A percentile compares a stretch with the other conserved stretches of the same genome.
phyloP scores from a whole-genome alignment of 1,140 invertebrate genomes.

The Drosophila micromelanica region DNA sequence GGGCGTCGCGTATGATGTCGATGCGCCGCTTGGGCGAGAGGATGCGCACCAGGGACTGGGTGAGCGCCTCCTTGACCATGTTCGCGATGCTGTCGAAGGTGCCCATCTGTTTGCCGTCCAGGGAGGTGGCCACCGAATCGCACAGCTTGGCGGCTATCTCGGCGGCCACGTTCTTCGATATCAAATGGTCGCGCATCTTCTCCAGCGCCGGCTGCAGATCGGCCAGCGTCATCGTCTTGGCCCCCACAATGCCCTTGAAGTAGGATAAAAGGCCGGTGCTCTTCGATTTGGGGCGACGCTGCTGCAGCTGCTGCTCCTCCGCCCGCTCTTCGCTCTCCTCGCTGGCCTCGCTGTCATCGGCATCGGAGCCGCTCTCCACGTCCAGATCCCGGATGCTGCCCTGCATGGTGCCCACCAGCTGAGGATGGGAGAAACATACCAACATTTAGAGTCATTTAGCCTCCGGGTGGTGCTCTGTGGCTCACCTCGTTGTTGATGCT shows the following conservation, averaged over 20 bases:
- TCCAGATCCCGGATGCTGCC: conserved; percentile 90
- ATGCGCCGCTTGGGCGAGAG: conserved; percentile 97
- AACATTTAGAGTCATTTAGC: neutral
- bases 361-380: conserved; percentile 86
- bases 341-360: conserved; percentile 74
- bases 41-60: conserved; percentile 94
- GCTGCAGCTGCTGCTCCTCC: conserved; percentile 20
- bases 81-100: conserved; percentile 96
- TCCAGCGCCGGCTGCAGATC: conserved; percentile 95
- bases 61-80: conserved; percentile 92
- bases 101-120: conserved; percentile 96
- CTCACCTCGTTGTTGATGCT: conserved; percentile 87
- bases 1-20: conserved; percentile 98
- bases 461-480: neutral
- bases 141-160: conserved; percentile 98
- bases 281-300: conserved; percentile 32
- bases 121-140: conserved; percentile 95
- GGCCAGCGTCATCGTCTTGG: conserved; percentile 89
- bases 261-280: conserved; percentile 89
- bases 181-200: conserved; percentile 98
- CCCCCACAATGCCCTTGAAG: conserved; percentile 94
- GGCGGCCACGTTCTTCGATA: conserved; percentile 98
- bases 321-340: conserved; percentile 61
- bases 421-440: neutral
- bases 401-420: conserved; percentile 93